phyloP scores from a whole-genome alignment of 2,797 vertebrate species.

The Chelidonichthys spinosus region DNA sequence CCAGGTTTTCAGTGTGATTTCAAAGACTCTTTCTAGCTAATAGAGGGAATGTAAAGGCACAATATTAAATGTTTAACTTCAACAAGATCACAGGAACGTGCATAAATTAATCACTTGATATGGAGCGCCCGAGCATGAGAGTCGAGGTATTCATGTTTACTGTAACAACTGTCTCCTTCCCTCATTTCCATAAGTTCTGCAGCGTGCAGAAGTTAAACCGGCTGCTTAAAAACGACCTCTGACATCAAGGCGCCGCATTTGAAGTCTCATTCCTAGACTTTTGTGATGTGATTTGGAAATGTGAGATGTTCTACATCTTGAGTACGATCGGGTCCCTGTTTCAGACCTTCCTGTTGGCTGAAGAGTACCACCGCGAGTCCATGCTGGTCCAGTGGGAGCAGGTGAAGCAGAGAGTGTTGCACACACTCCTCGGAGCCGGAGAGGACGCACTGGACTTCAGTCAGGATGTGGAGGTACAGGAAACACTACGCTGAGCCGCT shows the following conservation, averaged over 20 bases:
- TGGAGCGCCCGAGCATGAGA: neutral
- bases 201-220: neutral
- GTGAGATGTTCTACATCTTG: neutral
- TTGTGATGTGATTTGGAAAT: neutral
- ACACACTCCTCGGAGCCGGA: slow-evolving; percentile 95
- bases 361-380: slow-evolving; percentile 97
- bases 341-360: slow-evolving; percentile 96
- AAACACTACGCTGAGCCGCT: neutral
- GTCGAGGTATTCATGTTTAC: neutral
- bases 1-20: neutral
- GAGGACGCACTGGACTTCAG: slow-evolving; percentile 97
- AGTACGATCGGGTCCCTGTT: neutral
- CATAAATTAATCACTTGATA: neutral
- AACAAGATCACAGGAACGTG: neutral
- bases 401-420: slow-evolving; percentile 97
- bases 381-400: slow-evolving; percentile 99
- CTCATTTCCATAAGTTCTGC: neutral
- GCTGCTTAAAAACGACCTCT: neutral
- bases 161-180: neutral
- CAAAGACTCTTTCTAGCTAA: too few species aligned
- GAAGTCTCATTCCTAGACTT: neutral
- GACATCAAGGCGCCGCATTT: neutral
- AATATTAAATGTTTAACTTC: neutral
- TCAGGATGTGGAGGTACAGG: slow-evolving; percentile 94
- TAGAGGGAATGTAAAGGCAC: neutral